phyloP scores from a whole-genome alignment of 92 coral and sea anemone species.

The Actinostola sp. region DNA sequence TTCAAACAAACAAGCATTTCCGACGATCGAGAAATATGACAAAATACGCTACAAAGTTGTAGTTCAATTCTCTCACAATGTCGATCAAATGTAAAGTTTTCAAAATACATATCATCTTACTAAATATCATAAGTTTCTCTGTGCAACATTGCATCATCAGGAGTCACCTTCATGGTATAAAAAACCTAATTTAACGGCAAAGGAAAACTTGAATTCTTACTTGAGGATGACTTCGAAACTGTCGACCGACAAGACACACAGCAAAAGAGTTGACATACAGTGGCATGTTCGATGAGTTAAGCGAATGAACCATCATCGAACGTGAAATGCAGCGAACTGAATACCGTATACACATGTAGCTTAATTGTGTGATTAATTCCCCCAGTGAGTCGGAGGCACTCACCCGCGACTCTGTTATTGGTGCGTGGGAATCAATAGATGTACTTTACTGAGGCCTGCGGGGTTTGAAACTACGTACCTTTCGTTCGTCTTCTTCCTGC shows the following conservation, averaged over 20 bases:
- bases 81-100: too few relatives aligned
- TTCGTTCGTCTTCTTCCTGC: constrained; percentile 74
- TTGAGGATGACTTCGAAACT: constrained; percentile 44
- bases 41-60: too few relatives aligned
- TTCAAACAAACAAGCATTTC: neutral
- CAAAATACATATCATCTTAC: too few relatives aligned
- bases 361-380: neutral
- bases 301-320: constrained; percentile 18
- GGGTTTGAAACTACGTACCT: too few relatives aligned
- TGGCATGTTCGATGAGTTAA: constrained; percentile 14
- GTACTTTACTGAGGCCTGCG: too few relatives aligned
- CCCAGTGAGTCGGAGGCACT: neutral
- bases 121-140: too few relatives aligned
- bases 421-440: neutral
- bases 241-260: constrained; percentile 75
- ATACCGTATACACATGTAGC: neutral
- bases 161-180: neutral
- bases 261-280: constrained; percentile 34
- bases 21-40: too few relatives aligned
- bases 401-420: neutral
- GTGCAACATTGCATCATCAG: neutral
- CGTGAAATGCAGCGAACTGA: neutral
- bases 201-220: constrained; percentile 33
- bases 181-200: neutral
- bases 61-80: too few relatives aligned